Conservation (phyloP, 2,113 vertebrate species). For the Falco punctatus region DNA sequence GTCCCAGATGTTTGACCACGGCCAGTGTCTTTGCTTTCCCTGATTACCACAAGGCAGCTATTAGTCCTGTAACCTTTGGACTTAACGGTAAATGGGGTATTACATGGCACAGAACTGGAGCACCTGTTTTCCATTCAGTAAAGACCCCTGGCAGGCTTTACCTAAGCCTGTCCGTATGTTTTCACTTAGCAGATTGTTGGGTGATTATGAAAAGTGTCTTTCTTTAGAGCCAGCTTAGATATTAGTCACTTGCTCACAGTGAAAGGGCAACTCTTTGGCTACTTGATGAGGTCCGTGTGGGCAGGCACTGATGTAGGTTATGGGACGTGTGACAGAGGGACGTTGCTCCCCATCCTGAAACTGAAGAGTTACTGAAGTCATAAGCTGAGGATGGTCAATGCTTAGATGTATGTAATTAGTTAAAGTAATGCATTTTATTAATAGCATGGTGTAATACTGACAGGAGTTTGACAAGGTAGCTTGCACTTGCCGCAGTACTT, state of each 20-base stretch:
- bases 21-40: conserved; percentile 79
- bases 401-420: neutral
- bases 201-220: conserved; percentile 91
- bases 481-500: neutral
- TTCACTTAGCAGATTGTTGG: conserved; percentile 90
- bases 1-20: conserved; percentile 89
- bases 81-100: conserved; percentile 91
- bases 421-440: conserved; percentile 9
- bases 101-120: conserved; percentile 87
- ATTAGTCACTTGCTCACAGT: conserved; percentile 84
- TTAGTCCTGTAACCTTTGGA: conserved; percentile 97
- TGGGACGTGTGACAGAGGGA: neutral
- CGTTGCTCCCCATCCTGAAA: neutral
- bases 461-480: neutral
- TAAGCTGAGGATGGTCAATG: neutral
- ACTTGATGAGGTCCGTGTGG: conserved; percentile 75
- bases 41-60: conserved; percentile 90
- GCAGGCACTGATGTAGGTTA: neutral
- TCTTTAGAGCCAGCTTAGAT: conserved; percentile 83
- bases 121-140: conserved; percentile 96
- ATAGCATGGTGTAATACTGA: neutral
- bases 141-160: conserved; percentile 86
- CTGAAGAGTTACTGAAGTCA: neutral
- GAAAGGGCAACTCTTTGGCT: conserved; percentile 79
- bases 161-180: conserved; percentile 87